A percentile compares a stretch with the other conserved stretches of the same genome.
phyloP scores from a whole-genome alignment of 1,140 invertebrate species.

The Drosophila mojavensis region DNA sequence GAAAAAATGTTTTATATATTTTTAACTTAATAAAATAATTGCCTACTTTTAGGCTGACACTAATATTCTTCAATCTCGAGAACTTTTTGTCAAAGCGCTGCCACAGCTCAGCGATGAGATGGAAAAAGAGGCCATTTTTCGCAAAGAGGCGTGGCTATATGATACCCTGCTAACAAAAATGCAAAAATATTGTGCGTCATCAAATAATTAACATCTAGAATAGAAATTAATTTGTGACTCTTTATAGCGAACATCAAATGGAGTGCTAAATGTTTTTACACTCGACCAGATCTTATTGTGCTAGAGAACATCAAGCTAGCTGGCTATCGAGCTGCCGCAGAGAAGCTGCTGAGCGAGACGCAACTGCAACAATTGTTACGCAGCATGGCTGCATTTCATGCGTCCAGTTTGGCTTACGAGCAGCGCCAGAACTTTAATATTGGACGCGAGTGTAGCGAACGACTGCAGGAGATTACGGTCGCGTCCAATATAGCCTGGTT shows the following conservation, averaged over 20 bases:
- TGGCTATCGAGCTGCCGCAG: conserved; percentile 29
- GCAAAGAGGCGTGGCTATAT: conserved; percentile 68
- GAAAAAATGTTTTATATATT: no score
- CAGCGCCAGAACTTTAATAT: conserved; percentile 42
- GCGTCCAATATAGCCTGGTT: conserved; percentile 64
- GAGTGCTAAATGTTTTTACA: conserved; percentile 69
- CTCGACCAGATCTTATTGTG: conserved; percentile 77
- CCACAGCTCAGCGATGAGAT: conserved; percentile 57
- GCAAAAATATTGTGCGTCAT: conserved; percentile 55
- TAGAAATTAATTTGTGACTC: not conserved
- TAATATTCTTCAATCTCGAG: not conserved
- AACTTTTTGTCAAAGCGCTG: conserved; percentile 69
- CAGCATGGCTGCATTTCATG: conserved; percentile 83
- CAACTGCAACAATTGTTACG: conserved; percentile 57
- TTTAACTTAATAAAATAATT: not conserved
- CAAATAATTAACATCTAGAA: not conserved
- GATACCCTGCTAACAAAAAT: conserved; percentile 50
- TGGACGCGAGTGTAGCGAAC: conserved; percentile 56
- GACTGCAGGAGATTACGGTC: conserved; percentile 63
- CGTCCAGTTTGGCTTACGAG: conserved; percentile 78
- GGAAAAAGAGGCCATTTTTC: conserved; percentile 63
- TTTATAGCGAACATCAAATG: conserved; percentile 57
- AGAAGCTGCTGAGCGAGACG: conserved; percentile 1
- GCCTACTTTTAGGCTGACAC: conserved; percentile 58
- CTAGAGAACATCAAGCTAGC: conserved; percentile 75